A percentile compares a stretch with the other conserved stretches of the same genome.
Evolutionary conservation across 2,888 invertebrate genomes (phyloP).

Genomic region (Cosmorhoe ocellata): DNA sequence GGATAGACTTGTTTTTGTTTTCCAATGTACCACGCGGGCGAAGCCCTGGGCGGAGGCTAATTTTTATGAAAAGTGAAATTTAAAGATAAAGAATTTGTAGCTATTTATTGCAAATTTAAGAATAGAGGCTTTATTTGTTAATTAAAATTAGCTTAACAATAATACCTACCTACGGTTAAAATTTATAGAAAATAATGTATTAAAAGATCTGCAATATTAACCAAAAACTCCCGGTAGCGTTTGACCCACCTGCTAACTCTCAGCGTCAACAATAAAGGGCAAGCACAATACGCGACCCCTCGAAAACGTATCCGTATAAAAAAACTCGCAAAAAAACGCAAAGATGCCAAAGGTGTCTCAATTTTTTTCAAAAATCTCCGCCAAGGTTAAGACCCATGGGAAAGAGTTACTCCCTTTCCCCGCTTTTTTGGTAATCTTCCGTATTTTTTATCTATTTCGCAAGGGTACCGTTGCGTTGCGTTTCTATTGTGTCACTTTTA

Average conservation of each 20-base stretch:
- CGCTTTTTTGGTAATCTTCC: constrained; percentile 62
- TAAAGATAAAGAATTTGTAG: too few species aligned
- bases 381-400: constrained; percentile 82
- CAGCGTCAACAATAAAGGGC: constrained; percentile 57
- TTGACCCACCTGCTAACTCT: constrained; percentile 78
- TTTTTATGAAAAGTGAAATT: too few species aligned
- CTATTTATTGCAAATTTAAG: too few species aligned
- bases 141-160: too few species aligned
- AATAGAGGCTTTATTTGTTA: too few species aligned
- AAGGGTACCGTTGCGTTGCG: constrained; percentile 58
- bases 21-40: too few species aligned
- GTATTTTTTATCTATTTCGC: constrained; percentile 70
- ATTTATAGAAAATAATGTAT: too few species aligned
- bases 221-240: constrained; percentile 37
- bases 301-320: constrained; percentile 53
- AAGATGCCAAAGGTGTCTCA: constrained; percentile 82
- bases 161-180: too few species aligned
- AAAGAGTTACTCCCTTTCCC: constrained; percentile 78
- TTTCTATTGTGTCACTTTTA: constrained; percentile 50
- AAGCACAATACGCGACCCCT: constrained; percentile 64
- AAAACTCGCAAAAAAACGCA: constrained; percentile 68
- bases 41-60: too few species aligned
- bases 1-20: too few species aligned
- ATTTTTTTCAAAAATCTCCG: constrained; percentile 70
- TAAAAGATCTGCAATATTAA: constrained; percentile 30